Base-by-base conservation (phyloP, 2,113 vertebrate species). In the Corythornis vintsioides region DNA sequence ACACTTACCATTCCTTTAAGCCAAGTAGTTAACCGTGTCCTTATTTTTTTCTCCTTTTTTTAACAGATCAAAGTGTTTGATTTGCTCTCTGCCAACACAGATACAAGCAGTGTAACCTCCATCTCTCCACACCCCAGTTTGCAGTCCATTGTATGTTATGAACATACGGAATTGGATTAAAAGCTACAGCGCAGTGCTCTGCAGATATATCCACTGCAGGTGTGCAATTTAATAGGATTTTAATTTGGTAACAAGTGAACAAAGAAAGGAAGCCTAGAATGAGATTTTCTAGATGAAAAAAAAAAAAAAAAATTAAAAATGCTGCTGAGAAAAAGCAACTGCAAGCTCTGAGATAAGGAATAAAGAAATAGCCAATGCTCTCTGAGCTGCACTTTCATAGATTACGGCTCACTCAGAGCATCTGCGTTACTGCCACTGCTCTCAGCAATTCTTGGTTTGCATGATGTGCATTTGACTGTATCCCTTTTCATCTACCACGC, bases 311-410 rank as follows among this genome's bases (percentile, higher is more conserved):
- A 50, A 50, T 22, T 13, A 53, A 66, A 94, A 66, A 28, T 57
- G 73, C 53, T 57, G 83, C 89, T 88, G 74, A 93, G 86, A 94
- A 87, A 96, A 94, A 88, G 86, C 78, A 70, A 89, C 74, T 95
- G 92, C 72, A 91, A 89, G 56, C 71, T 88, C 75, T 3, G 9
- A 77, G 92, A 93, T 88, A 74, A 91, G 73, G 72, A 86, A 90
- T 81, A 93, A 35, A 92, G 89, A 89, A 22, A 0, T 11, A 28
- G 6, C 15, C 81, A 86, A 43, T 60, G 89, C 90, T 76, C 70
- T 92, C 70, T 63, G 69, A 73, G 86, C 86, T 86, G 50, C 77
- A 33, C 22, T 86, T 83, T 74, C 66, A 75, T n/a, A 89, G 67
- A 63, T 95, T 88, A 80, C 0, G 2, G 52, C 80, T 88, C 70